Conservation (phyloP, 2,113 vertebrate species). For the Campylomormyrus tamandua region DNA sequence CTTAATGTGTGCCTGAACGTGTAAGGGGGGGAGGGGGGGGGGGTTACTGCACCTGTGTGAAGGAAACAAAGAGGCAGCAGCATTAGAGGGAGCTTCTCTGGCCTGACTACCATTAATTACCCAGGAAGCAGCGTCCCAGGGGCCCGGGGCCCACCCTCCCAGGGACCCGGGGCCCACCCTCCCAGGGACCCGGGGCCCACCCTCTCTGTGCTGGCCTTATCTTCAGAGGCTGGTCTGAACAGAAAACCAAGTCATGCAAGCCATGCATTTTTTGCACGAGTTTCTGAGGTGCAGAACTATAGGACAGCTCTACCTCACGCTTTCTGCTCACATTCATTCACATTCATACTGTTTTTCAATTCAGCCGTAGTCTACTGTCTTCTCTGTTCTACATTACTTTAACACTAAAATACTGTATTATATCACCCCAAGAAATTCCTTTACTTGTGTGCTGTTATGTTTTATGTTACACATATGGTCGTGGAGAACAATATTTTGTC, state of each 20-base stretch:
- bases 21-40: not conserved
- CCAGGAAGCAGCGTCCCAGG: not conserved
- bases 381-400: too few species aligned
- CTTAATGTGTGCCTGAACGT: not conserved
- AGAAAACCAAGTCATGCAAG: not conserved
- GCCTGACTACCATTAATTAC: not conserved
- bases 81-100: not conserved
- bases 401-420: too few species aligned
- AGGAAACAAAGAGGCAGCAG: not conserved
- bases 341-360: too few species aligned
- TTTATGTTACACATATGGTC: too few species aligned
- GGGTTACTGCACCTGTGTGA: not conserved
- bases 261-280: not conserved
- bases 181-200: not conserved
- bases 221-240: not conserved
- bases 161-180: not conserved
- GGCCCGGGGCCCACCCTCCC: not conserved
- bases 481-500: too few species aligned
- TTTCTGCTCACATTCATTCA: not conserved
- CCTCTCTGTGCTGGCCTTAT: not conserved
- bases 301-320: not conserved
- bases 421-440: too few species aligned
- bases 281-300: not conserved
- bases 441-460: too few species aligned
- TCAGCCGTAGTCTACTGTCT: too few species aligned